Percentiles rank a stretch among this genome's conserved stretches.
Conservation (phyloP, 2,113 vertebrate species). For the Barbus barbus region DNA sequence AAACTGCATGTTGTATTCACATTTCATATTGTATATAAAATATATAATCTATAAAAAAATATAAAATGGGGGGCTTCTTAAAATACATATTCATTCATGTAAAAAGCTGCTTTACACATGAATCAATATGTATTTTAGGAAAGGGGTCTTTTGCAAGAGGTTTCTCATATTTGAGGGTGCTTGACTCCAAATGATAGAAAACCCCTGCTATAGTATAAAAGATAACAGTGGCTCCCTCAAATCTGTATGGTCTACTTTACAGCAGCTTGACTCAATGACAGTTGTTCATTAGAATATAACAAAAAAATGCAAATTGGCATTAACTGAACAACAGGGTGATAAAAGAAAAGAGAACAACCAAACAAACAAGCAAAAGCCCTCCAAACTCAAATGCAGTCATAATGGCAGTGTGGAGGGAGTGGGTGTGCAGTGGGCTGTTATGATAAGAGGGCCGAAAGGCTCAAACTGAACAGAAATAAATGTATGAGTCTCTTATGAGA, state of each 20-base stretch:
- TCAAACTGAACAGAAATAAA: conserved; percentile 22
- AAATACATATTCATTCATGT: too few species aligned
- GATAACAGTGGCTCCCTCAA: background rate
- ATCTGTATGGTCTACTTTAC: background rate
- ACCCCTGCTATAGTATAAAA: background rate
- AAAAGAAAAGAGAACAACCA: conserved; percentile 24
- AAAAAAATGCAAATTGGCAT: background rate
- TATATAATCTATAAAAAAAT: too few species aligned
- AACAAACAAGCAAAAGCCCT: conserved; percentile 26
- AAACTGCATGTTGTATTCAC: too few species aligned
- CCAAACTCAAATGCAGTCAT: conserved; percentile 19
- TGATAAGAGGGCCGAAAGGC: conserved; percentile 3
- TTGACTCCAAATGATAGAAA: background rate
- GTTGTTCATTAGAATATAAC: background rate
- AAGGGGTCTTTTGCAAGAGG: too few species aligned
- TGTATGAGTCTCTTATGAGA: conserved; percentile 35
- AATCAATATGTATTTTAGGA: too few species aligned
- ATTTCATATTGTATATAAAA: too few species aligned
- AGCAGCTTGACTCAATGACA: background rate
- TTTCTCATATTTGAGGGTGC: too few species aligned
- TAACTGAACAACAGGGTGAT: conserved; percentile 7
- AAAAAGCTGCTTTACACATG: too few species aligned
- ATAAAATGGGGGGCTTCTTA: too few species aligned
- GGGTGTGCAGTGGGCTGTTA: conserved; percentile 15
- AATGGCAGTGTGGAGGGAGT: conserved; percentile 1